Percentiles rank a stretch among this genome's conserved stretches.
Evolutionary conservation across 2,888 invertebrate species (phyloP).

Genomic region (Morpho achilles): DNA sequence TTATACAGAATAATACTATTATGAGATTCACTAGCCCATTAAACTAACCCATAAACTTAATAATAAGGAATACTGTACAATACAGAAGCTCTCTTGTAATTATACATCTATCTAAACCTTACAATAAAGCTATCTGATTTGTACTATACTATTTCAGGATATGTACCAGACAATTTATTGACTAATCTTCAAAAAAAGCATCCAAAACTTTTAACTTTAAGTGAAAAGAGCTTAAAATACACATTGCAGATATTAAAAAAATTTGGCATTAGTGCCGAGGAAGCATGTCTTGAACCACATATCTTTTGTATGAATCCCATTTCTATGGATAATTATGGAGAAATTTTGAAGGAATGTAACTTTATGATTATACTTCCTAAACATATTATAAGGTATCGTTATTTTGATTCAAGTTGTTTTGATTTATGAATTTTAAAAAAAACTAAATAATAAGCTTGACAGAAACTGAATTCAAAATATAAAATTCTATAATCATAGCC

Average conservation of each 20-base stretch:
- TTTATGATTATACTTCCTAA: conserved; percentile 65
- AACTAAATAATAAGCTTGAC: too few relatives aligned
- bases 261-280: conserved; percentile 66
- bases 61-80: too few relatives aligned
- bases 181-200: conserved; percentile 48
- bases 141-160: conserved; percentile 38
- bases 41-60: too few relatives aligned
- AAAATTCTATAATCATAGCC: too few relatives aligned
- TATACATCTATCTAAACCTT: too few relatives aligned
- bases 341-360: conserved; percentile 81
- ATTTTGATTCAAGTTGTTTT: neutral
- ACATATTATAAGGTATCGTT: conserved; percentile 56
- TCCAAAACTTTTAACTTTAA: conserved; percentile 53
- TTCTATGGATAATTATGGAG: conserved; percentile 80
- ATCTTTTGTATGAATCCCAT: conserved; percentile 78
- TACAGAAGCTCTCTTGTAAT: too few relatives aligned
- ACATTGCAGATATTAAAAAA: conserved; percentile 55
- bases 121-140: neutral
- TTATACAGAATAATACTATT: too few relatives aligned
- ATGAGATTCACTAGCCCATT: too few relatives aligned
- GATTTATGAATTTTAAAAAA: neutral
- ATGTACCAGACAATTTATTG: conserved; percentile 39
- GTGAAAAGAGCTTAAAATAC: conserved; percentile 47
- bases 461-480: too few relatives aligned
- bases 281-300: conserved; percentile 75